Conservation (phyloP, 2,797 vertebrate species). For the Manis crassicaudata region DNA sequence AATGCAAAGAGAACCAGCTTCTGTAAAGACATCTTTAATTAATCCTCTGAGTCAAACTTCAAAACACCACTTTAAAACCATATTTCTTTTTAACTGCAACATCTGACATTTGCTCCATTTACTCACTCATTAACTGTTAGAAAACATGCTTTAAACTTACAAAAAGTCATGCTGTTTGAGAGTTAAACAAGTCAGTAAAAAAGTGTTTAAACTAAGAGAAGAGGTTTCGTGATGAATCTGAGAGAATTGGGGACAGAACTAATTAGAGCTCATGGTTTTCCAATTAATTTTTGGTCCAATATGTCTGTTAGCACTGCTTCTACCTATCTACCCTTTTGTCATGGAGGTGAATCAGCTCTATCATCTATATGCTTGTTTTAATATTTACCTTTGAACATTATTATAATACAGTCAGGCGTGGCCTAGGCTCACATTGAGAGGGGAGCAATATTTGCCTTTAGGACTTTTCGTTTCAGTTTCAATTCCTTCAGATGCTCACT, state of each 20-base stretch:
- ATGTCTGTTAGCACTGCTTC: not conserved
- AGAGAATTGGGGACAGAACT: not conserved
- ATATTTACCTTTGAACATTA: not conserved
- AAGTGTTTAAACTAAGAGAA: not conserved
- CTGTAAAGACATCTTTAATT: constrained; percentile 31
- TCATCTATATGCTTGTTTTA: not conserved
- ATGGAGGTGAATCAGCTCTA: not conserved
- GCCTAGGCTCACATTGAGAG: not conserved
- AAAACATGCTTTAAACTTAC: not conserved
- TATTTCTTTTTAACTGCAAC: constrained; percentile 7
- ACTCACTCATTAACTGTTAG: not conserved
- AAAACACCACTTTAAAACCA: not conserved
- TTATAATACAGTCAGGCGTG: not conserved
- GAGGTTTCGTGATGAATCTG: not conserved
- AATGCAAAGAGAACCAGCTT: not conserved
- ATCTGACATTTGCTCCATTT: not conserved
- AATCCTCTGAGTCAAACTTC: constrained; percentile 22
- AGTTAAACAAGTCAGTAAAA: not conserved
- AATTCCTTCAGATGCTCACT: not conserved
- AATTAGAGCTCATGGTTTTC: not conserved
- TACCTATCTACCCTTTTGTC: too few relatives aligned
- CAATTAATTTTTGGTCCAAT: not conserved
- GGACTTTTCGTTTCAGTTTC: not conserved
- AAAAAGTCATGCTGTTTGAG: not conserved
- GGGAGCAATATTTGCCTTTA: not conserved